Evolutionary conservation across 1,140 invertebrate genomes (phyloP), one percentile per base, ranked within the genome.

Genomic region (Tetramorium parvispinum): DNA sequence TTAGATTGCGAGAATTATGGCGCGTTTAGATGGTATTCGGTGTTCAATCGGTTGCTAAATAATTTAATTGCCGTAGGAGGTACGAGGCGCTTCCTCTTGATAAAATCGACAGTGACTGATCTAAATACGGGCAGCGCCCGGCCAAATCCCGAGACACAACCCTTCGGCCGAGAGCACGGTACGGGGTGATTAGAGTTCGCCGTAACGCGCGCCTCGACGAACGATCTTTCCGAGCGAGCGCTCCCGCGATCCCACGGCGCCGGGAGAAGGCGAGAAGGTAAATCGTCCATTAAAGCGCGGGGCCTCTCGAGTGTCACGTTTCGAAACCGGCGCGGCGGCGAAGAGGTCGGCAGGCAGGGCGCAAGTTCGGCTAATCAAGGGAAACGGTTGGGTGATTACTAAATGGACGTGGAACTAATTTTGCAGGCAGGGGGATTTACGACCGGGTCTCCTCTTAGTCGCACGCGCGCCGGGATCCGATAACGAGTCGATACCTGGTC

Each of bases 361-460:
- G 70, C 55, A 91, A 87, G 71, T 90, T 87, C 32, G 77, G 55
- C 87, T 89, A 91, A 91, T 91, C 89, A 91, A 91, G 76, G 85
- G 89, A 81, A 91, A 91, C 68, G 89, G 49, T 57, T 78, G 83
- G 77, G 76, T 91, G 87, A 91, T 91, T 91, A 91, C 89, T 87
- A 89, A 91, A 91, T 87, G 87, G 82, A 85, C 87, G 87, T 61
- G 57, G 55, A 88, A 89, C 89, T 91, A 87, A 91, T 91, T 91
- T 85, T 59, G 57, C 85, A 77, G 81, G 43, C 76, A 59, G 63
- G 51, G 77, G 37, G 49, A 71, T 49, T 65, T 66, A 65, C 53
- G 68, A 40, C 6, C 70, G 57, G 16, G 55, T 59, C 40, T 59
- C 27, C 40, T 55, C 49, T 57, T 51, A 27, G 51, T 68, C 75